Percentiles rank a stretch among this genome's conserved stretches.
phyloP scores from a whole-genome alignment of 1,140 invertebrate species.

The Pinna nobilis region DNA sequence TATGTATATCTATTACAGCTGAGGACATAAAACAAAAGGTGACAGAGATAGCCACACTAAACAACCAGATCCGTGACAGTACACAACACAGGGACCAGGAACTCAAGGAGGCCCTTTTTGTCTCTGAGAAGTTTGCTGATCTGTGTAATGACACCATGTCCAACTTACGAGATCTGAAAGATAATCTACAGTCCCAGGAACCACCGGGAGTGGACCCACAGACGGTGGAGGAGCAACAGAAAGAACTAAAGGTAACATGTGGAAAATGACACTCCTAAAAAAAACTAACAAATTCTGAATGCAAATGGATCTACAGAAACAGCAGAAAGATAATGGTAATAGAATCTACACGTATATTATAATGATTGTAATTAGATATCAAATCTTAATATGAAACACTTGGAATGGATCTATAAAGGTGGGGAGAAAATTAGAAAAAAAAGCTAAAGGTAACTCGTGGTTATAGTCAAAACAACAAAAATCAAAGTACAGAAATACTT shows the following conservation, averaged over 20 bases:
- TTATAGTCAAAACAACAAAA: too few species aligned
- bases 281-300: too few species aligned
- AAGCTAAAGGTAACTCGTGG: too few species aligned
- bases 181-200: conserved; percentile 91
- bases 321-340: too few species aligned
- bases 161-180: conserved; percentile 90
- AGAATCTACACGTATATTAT: too few species aligned
- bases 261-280: too few species aligned
- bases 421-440: background rate
- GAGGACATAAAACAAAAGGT: conserved; percentile 93
- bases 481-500: too few species aligned
- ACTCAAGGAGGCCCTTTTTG: conserved; percentile 88
- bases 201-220: conserved; percentile 87
- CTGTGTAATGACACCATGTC: conserved; percentile 93
- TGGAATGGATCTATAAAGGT: too few species aligned
- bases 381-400: background rate
- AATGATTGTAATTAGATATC: too few species aligned
- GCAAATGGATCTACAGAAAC: too few species aligned
- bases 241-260: conserved; percentile 85
- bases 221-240: conserved; percentile 91
- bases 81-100: conserved; percentile 87
- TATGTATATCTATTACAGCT: conserved; percentile 51
- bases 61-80: conserved; percentile 91
- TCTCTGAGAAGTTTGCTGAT: conserved; percentile 96
- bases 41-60: conserved; percentile 92